phyloP scores from a whole-genome alignment of 2,113 vertebrate genomes.

The Gymnogyps californianus region DNA sequence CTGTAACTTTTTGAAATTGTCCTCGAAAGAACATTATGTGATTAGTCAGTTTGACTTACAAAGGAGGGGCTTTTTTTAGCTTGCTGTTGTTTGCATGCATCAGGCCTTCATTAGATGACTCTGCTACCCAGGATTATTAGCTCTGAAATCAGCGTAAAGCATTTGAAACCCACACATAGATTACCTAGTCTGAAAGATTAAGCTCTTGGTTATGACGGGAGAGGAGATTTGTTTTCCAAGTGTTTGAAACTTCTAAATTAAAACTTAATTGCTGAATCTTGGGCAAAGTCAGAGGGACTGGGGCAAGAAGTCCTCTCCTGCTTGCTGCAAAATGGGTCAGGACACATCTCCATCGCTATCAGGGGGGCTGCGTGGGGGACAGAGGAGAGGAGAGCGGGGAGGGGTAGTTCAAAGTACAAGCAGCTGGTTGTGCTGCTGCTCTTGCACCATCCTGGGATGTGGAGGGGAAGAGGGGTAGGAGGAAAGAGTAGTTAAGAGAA shows the following conservation, averaged over 20 bases:
- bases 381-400: background rate
- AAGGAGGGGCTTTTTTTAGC: background rate
- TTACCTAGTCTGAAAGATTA: background rate
- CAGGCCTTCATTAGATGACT: background rate
- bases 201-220: background rate
- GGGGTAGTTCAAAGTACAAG: background rate
- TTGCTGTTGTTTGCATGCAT: background rate
- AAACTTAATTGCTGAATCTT: background rate
- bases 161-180: background rate
- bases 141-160: background rate
- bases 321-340: background rate
- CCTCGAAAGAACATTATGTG: background rate
- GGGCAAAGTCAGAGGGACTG: background rate
- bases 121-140: background rate
- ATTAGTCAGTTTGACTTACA: background rate
- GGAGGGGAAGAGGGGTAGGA: background rate
- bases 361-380: background rate
- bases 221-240: background rate
- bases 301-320: background rate
- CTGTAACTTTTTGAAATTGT: constrained; percentile 18
- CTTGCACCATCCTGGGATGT: background rate
- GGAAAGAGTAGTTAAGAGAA: background rate
- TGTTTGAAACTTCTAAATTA: background rate
- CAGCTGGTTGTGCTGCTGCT: background rate
- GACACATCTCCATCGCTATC: rapidly evolving